These are phyloP conservation scores for Theretra japonica DNA, from an alignment of 2,888 invertebrate genomes.

Conservation along the genomic window DNA sequence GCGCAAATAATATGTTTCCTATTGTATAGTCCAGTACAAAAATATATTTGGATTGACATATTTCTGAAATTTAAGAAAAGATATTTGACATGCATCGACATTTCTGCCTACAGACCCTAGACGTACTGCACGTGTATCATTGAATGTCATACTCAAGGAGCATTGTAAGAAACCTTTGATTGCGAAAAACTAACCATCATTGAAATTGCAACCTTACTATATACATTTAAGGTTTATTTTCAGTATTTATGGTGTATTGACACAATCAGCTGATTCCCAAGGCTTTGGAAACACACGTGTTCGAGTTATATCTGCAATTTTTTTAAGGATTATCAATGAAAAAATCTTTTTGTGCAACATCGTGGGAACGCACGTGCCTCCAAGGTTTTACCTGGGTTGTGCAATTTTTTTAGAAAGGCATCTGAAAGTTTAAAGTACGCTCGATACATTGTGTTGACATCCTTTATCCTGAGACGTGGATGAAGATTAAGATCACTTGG, in stretches of 20 bases:
- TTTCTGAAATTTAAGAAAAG: constrained; percentile 1
- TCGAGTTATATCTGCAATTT: constrained; percentile 64
- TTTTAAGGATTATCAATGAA: constrained; percentile 56
- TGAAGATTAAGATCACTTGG: constrained; percentile 28
- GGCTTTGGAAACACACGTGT: constrained; percentile 64
- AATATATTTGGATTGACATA: constrained; percentile 3
- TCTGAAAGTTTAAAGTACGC: constrained; percentile 21
- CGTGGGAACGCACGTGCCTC: constrained; percentile 73
- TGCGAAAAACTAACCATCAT: background rate
- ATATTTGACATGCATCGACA: background rate
- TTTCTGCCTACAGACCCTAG: background rate
- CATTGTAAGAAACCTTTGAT: constrained; percentile 18
- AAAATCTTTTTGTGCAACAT: constrained; percentile 66
- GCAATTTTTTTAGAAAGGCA: constrained; percentile 38
- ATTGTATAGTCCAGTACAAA: background rate
- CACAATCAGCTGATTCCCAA: constrained; percentile 72
- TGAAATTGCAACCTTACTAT: background rate
- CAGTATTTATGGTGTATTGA: background rate
- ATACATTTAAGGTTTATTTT: background rate
- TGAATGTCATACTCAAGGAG: constrained; percentile 3
- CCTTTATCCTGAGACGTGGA: background rate
- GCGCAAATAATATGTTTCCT: background rate
- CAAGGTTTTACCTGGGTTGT: constrained; percentile 55
- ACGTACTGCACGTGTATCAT: constrained; percentile 9
- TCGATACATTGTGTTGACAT: constrained; percentile 22